Evolutionary conservation across 2,797 vertebrate genomes (phyloP).

Genomic region (Xenopus petersii): DNA sequence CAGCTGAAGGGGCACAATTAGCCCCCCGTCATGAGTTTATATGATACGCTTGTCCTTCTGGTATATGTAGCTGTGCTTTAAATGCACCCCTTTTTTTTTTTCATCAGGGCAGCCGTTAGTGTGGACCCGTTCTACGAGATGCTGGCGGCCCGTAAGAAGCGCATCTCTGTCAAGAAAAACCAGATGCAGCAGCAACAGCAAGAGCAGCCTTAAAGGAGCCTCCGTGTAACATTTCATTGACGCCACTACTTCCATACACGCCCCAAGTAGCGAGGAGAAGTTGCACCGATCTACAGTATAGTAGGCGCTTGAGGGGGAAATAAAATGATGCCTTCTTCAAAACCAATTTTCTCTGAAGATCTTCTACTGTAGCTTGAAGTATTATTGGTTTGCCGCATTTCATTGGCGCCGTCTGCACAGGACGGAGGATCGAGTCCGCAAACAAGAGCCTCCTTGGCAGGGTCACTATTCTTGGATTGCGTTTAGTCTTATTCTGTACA

Average conservation of each 20-base stretch:
- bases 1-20: no score
- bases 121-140: slow-evolving; percentile 94
- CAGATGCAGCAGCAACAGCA: slow-evolving; percentile 62
- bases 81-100: neutral
- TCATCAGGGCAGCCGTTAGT: slow-evolving; percentile 81
- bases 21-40: no score
- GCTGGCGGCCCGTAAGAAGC: slow-evolving; percentile 87
- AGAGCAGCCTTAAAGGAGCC: slow-evolving; percentile 30
- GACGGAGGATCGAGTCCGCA: neutral
- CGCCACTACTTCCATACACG: neutral
- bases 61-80: no score
- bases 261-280: slow-evolving; percentile 4
- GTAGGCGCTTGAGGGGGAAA: no score
- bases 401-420: neutral
- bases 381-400: slow-evolving; percentile 12
- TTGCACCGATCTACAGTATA: neutral
- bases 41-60: no score
- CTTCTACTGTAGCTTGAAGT: neutral
- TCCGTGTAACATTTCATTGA: neutral
- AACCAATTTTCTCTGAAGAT: neutral
- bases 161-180: slow-evolving; percentile 91
- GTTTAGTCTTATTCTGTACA: slow-evolving; percentile 7
- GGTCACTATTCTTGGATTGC: neutral
- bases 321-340: neutral
- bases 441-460: neutral